These are phyloP conservation scores for Peromyscus melanophrys DNA, from an alignment of 2,797 vertebrate species.

Conservation along the genomic window DNA sequence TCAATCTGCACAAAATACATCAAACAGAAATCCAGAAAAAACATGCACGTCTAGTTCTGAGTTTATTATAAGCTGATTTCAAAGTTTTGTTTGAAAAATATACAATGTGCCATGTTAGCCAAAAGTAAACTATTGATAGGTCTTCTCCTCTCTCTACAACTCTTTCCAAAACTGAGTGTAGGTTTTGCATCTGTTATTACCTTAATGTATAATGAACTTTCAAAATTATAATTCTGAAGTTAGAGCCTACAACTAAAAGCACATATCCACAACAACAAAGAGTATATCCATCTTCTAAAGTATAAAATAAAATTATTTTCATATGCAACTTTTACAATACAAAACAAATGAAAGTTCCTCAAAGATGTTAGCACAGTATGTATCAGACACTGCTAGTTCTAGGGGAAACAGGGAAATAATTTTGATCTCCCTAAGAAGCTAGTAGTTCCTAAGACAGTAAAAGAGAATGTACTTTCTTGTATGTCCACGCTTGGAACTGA, in stretches of 20 bases:
- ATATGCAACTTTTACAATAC: not conserved
- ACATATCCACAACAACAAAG: not conserved
- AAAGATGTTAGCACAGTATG: not conserved
- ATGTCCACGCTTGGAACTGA: not conserved
- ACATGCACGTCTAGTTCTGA: not conserved
- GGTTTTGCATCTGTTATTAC: conserved; percentile 22
- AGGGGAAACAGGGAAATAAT: not conserved
- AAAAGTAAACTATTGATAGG: conserved; percentile 46
- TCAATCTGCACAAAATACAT: not conserved
- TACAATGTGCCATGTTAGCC: not conserved
- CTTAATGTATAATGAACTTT: conserved; percentile 44
- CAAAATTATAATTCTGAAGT: conserved; percentile 52
- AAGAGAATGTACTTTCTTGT: not conserved
- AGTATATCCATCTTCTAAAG: conserved; percentile 39
- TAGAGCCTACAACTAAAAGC: not conserved
- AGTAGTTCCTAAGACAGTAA: not conserved
- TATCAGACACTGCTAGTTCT: not conserved
- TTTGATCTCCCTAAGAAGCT: not conserved
- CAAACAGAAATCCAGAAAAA: conserved; percentile 29
- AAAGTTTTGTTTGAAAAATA: conserved; percentile 66
- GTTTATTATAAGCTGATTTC: conserved; percentile 37
- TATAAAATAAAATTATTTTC: conserved; percentile 44
- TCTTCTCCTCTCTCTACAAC: not conserved
- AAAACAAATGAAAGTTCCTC: conserved; percentile 36
- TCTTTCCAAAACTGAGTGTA: conserved; percentile 54